Conservation (phyloP, 2,888 invertebrate species). For the Asteroscopus sphinx region DNA sequence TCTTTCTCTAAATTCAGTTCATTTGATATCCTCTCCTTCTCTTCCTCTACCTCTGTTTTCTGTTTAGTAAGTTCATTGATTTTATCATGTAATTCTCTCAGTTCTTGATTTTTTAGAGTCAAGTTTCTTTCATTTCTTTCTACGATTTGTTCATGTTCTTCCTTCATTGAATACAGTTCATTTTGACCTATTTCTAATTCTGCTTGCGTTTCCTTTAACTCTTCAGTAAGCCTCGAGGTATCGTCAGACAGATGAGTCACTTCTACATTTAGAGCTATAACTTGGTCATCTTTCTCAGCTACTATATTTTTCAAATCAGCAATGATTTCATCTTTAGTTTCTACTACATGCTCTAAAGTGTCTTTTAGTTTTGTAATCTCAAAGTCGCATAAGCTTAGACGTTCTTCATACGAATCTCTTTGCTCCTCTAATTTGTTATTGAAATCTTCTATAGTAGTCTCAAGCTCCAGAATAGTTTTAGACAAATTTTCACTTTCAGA, state of each 20-base stretch:
- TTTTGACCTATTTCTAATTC: slow-evolving; percentile 80
- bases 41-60: slow-evolving; percentile 57
- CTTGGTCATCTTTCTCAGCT: slow-evolving; percentile 76
- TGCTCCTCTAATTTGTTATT: slow-evolving; percentile 62
- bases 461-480: slow-evolving; percentile 60
- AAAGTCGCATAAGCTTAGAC: slow-evolving; percentile 77
- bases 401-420: slow-evolving; percentile 82
- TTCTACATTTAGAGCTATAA: slow-evolving; percentile 78
- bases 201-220: slow-evolving; percentile 74
- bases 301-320: slow-evolving; percentile 70
- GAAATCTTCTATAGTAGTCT: slow-evolving; percentile 58
- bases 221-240: slow-evolving; percentile 71
- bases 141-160: slow-evolving; percentile 73
- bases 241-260: slow-evolving; percentile 74
- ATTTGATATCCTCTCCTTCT: slow-evolving; percentile 63
- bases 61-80: slow-evolving; percentile 63
- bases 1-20: slow-evolving; percentile 70
- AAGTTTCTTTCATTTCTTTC: slow-evolving; percentile 68
- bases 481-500: slow-evolving; percentile 59
- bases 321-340: slow-evolving; percentile 75
- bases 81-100: slow-evolving; percentile 71
- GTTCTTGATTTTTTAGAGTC: slow-evolving; percentile 72
- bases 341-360: slow-evolving; percentile 77
- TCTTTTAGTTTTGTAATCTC: slow-evolving; percentile 78
- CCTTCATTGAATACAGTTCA: slow-evolving; percentile 71